Evolutionary conservation across 23 tunicate species (phyloP), one percentile per base, ranked within the genome.

Genomic region (Trididemnum miniatum): DNA sequence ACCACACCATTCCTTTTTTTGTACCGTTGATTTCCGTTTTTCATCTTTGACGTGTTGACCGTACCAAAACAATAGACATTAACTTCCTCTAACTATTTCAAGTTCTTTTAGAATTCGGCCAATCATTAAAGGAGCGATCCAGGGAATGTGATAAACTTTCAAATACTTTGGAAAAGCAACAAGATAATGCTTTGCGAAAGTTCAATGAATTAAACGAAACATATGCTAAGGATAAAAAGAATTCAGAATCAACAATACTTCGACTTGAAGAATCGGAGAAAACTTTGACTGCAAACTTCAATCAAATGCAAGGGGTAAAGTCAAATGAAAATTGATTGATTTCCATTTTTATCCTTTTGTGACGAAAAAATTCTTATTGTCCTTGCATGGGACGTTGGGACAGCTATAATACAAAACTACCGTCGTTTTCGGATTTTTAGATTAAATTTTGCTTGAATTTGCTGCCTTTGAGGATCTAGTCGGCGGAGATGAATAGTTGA

Each of bases 51-150:
- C 12, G 78, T 12, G 31, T 12, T n/a, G n/a, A n/a, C n/a, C n/a
- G n/a, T n/a, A n/a, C n/a, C n/a, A n/a, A n/a, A n/a, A n/a, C n/a
- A n/a, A n/a, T n/a, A n/a, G n/a, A n/a, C n/a, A n/a, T n/a, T n/a
- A n/a, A n/a, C n/a, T n/a, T n/a, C n/a, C n/a, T n/a, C n/a, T n/a
- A n/a, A n/a, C n/a, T n/a, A n/a, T n/a, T n/a, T n/a, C n/a, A n/a
- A 15, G 9, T 44, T 44, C 15, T 44, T 62, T 22, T 71, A 84
- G 98, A 88, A 44, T 93, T 82, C 75, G 83, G 93, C 2, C 94
- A 88, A 65, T 73, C 94, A n/a, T 81, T 93, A 50, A 93, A 93
- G 73, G 98, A 93, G 59, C 87, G 92, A 3, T 80, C 86, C 0
- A 65, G 78, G 72, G 93, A 93, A 71, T 75, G 92, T 77, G 98